Conservation (phyloP, 1,140 invertebrate species). For the Drosophila nasuta region DNA sequence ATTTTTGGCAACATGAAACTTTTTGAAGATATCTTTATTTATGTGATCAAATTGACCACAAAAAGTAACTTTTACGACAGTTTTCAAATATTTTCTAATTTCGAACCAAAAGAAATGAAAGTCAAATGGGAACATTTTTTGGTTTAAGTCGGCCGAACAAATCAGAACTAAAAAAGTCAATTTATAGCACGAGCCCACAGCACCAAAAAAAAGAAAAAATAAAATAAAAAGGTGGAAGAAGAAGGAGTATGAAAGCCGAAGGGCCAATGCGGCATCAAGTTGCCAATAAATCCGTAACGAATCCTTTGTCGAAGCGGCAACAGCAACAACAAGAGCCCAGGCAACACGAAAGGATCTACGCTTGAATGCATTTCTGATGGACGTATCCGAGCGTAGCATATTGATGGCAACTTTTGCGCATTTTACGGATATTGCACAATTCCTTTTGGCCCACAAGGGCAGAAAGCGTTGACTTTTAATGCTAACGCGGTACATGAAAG, state of each 20-base stretch:
- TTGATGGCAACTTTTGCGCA: slow-evolving; percentile 83
- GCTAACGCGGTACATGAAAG: slow-evolving; percentile 21
- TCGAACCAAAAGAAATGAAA: slow-evolving; percentile 20
- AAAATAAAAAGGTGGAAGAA: slow-evolving; percentile 29
- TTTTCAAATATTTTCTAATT: slow-evolving; percentile 49
- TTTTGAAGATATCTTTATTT: slow-evolving; percentile 62
- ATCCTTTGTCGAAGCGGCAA: slow-evolving; percentile 72
- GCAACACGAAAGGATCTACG: slow-evolving; percentile 78
- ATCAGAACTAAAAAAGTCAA: slow-evolving; percentile 68
- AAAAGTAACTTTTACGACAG: slow-evolving; percentile 56
- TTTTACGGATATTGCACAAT: slow-evolving; percentile 84
- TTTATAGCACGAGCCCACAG: slow-evolving; percentile 69
- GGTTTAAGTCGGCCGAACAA: slow-evolving; percentile 36
- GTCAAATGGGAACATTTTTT: slow-evolving; percentile 41
- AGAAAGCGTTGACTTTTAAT: slow-evolving; percentile 45
- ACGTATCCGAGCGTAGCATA: slow-evolving; percentile 83
- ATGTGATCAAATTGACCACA: slow-evolving; percentile 57
- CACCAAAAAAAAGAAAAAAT: slow-evolving; percentile 1
- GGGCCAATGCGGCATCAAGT: slow-evolving; percentile 50
- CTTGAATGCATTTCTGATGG: slow-evolving; percentile 82
- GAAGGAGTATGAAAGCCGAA: slow-evolving; percentile 18
- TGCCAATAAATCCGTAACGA: slow-evolving; percentile 83
- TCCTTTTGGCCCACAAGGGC: slow-evolving; percentile 29
- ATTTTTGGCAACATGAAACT: slow-evolving; percentile 45
- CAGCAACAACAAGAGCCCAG: slow-evolving; percentile 24